These are phyloP conservation scores for Plagodis dolabraria DNA, from an alignment of 2,888 invertebrate species.

Conservation along the genomic window DNA sequence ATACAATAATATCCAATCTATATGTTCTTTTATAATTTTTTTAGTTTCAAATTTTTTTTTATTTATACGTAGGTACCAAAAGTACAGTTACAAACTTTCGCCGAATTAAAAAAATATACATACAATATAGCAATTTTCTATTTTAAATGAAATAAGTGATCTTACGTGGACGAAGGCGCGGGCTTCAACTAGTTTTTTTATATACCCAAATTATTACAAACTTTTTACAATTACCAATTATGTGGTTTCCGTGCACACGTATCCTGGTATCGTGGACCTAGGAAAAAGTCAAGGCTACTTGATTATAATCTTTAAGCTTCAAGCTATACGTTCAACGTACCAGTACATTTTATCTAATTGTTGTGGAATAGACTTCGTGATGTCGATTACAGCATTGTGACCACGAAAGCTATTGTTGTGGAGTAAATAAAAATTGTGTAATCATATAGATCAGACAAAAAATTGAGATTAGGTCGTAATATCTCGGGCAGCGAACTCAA, in stretches of 20 bases:
- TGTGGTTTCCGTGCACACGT: conserved; percentile 18
- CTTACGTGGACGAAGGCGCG: no score
- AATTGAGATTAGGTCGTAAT: no score
- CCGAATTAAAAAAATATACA: no score
- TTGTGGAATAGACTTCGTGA: conserved; percentile 32
- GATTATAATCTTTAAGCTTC: conserved; percentile 16
- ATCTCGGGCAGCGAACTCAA: no score
- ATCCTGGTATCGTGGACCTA: conserved; percentile 31
- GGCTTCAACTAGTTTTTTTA: neutral
- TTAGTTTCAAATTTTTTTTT: no score
- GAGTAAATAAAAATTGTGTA: neutral
- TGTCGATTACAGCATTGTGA: conserved; percentile 23
- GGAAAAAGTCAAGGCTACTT: conserved; percentile 35
- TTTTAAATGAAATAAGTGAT: no score
- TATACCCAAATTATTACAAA: neutral
- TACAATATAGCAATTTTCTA: no score
- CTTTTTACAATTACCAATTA: conserved; percentile 22
- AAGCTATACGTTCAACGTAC: neutral
- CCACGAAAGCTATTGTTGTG: conserved; percentile 19
- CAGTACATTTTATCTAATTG: conserved; percentile 1
- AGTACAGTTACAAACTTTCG: no score
- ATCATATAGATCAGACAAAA: no score
- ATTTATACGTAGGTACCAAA: no score
- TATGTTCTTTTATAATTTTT: no score
- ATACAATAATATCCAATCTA: no score